Evolutionary conservation across 1,140 invertebrate species (phyloP).

Genomic region (Nephotettix cincticeps): DNA sequence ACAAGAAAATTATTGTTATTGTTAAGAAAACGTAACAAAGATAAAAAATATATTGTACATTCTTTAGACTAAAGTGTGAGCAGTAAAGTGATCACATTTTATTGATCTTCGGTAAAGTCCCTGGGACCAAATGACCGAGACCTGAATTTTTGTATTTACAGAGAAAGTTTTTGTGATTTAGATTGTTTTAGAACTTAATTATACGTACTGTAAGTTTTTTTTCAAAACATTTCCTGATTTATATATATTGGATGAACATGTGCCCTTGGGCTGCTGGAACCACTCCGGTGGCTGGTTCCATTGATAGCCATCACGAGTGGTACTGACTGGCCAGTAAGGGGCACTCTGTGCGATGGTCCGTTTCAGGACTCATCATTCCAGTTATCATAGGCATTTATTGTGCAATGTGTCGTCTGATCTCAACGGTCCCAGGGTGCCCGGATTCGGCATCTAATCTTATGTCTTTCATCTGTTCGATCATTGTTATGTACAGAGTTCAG

Average conservation of each 20-base stretch:
- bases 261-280: too few relatives aligned
- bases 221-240: not conserved
- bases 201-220: not conserved
- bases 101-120: not conserved
- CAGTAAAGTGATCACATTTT: not conserved
- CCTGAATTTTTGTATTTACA: constrained; percentile 13
- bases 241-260: too few relatives aligned
- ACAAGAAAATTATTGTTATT: constrained; percentile 19
- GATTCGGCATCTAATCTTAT: constrained; percentile 8
- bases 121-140: constrained; percentile 14
- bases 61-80: not conserved
- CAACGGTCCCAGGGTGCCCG: constrained; percentile 15
- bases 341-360: not conserved
- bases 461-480: constrained; percentile 15
- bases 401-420: constrained; percentile 5
- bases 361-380: not conserved
- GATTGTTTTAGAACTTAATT: not conserved
- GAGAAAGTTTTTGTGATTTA: not conserved
- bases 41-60: constrained; percentile 25
- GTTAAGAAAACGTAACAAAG: constrained; percentile 22
- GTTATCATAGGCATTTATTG: constrained; percentile 10
- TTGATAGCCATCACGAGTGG: too few relatives aligned
- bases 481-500: constrained; percentile 26
- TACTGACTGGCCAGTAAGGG: too few relatives aligned
- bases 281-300: too few relatives aligned